Evolutionary conservation across 2,888 invertebrate genomes (phyloP), one percentile per base, ranked within the genome.

Genomic region (Plemyria rubiginata): DNA sequence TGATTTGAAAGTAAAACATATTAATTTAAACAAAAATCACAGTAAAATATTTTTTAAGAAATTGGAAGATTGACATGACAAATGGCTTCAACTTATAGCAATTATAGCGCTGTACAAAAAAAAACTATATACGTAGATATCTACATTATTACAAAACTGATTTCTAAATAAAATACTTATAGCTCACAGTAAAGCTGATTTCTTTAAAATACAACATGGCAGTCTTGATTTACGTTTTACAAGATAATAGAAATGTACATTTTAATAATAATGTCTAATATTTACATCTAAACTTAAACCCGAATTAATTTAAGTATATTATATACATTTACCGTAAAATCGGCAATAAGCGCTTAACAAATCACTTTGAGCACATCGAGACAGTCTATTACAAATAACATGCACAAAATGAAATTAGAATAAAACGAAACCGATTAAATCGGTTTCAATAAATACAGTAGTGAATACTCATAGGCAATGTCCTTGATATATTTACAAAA

Each of bases 311-410:
- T 22, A 22, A 22, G 3, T 90, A 92, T 92, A 75, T 92, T 90
- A 92, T 92, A 75, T 92, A 92, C 91, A 92, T 79, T 85, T 92
- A 92, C 92, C 92, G 90, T 82, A 91, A 90, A 92, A 92, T 91
- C 90, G 92, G 92, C 91, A 92, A 87, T 87, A 90, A 90, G 90
- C 90, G 87, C 89, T 90, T 92, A 92, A 73, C 73, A 81, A 78
- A 88, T 87, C 92, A 92, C 86, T 92, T 90, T 90, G 92, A 88
- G 91, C 92, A 92, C 82, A 87, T 85, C 81, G 82, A 76, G 79
- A 82, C 68, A 78, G 81, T 73, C 79, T 79, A 80, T 79, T 81
- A 83, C 80, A 81, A 38, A 48, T 80, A 79, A 86, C 82, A 90
- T 90, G 91, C 90, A 84, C 90, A 90, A 91, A 91, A 91, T 90